Base-by-base conservation (phyloP, 2,113 vertebrate species). In the Chaetodon auriga region DNA sequence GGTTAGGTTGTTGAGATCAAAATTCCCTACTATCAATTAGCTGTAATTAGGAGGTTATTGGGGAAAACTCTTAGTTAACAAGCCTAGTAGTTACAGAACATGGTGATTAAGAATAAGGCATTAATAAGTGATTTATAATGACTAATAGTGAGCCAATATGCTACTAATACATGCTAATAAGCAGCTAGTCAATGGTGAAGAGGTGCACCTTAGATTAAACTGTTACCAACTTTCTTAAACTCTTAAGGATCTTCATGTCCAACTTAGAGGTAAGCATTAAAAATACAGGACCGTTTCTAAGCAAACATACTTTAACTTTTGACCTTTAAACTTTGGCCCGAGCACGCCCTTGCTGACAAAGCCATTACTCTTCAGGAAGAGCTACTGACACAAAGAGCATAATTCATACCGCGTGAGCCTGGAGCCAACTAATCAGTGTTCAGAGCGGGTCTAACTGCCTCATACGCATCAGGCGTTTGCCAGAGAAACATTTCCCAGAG, bases 331-430 rank as follows among this genome's bases (percentile, higher is more conserved):
- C 90, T 92, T 84, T 87, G 45, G 60, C 80, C 83, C 19, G 2
- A 58, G 57, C 21, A 51, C 19, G 58, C 38, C 77, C 66, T 62
- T 10, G 12, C 68, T 80, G 58, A 81, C 85, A 80, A 62, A 83
- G 73, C 55, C 58, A 77, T 85, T 89, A 75, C 53, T 51, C 60
- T 51, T 25, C 61, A 76, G 82, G 84, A 86, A 68, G 87, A 81
- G 68, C 68, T 9, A 45, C 80, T 83, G 72, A 86, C 69, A 92
- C 90, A 93, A 93, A 93, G 88, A 91, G 91, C 90, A 94, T 94
- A 87, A 95, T 92, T 94, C 87, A 94, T 93, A 78, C 73, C 83
- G 68, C 25, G 36, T 8, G 65, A 85, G 86, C 93, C 85, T 78
- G 7, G 68, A 85, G 85, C 88, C 74, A 84, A 81, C 86, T 92